These are phyloP conservation scores for Hapalemur alaotrensis DNA, from an alignment of 2,797 vertebrate species.

Conservation along the genomic window DNA sequence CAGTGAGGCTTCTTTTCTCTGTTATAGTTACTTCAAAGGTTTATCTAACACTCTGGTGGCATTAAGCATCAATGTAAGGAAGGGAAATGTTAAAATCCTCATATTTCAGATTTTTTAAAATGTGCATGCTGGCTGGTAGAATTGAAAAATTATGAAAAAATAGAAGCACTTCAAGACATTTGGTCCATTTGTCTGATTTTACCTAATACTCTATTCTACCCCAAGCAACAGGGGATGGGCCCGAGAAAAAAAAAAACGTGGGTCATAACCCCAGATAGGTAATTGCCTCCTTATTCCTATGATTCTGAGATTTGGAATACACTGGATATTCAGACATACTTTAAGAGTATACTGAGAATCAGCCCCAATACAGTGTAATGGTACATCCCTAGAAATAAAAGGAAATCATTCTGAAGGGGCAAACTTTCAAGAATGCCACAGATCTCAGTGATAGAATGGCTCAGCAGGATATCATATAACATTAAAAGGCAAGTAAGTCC, in stretches of 20 bases:
- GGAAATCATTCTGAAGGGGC: neutral
- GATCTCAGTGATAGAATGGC: neutral
- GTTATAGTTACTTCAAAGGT: slow-evolving; percentile 23
- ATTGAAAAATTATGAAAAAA: slow-evolving; percentile 15
- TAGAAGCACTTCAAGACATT: neutral
- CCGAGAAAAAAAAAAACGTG: neutral
- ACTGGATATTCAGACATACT: neutral
- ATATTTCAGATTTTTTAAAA: slow-evolving; percentile 33
- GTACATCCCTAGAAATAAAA: neutral
- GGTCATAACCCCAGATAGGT: neutral
- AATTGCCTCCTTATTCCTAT: neutral
- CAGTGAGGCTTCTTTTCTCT: slow-evolving; percentile 16
- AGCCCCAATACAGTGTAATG: neutral
- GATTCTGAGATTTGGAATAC: neutral
- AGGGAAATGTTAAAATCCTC: slow-evolving; percentile 51
- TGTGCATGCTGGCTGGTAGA: neutral
- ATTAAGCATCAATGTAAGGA: slow-evolving; percentile 37
- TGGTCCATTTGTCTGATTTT: neutral
- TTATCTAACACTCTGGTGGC: slow-evolving; percentile 31
- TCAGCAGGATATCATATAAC: neutral
- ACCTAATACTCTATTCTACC: neutral
- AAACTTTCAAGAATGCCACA: neutral
- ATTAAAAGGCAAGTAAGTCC: neutral
- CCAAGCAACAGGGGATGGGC: neutral
- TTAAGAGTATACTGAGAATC: neutral